Percentiles rank a stretch among this genome's conserved stretches.
phyloP scores from a whole-genome alignment of 2,888 invertebrate genomes.

The Vannuccia rotundouncinata region DNA sequence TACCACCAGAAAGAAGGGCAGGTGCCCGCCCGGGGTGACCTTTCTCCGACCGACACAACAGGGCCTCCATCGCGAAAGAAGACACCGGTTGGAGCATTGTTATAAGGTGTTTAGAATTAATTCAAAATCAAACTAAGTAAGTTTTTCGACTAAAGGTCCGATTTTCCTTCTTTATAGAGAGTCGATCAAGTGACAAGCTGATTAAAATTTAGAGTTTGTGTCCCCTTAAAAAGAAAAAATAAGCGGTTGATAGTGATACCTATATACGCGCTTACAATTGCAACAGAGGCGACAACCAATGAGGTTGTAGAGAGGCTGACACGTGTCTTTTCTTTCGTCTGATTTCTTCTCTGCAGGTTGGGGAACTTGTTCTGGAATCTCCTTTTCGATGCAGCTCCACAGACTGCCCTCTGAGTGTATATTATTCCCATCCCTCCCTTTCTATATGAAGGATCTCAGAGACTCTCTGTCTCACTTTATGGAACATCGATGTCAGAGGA shows the following conservation, averaged over 20 bases:
- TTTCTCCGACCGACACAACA: background rate
- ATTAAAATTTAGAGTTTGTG: constrained; percentile 10
- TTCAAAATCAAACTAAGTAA: too few species aligned
- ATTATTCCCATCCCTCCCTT: background rate
- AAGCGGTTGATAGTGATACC: background rate
- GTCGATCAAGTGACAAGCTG: background rate
- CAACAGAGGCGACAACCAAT: background rate
- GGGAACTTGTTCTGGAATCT: background rate
- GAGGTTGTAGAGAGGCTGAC: constrained; percentile 3
- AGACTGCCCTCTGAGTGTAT: too few species aligned
- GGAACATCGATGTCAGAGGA: background rate
- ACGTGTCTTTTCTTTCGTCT: constrained; percentile 23
- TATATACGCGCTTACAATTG: background rate
- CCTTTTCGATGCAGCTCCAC: background rate
- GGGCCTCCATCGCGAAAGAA: constrained; percentile 10
- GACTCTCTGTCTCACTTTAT: background rate
- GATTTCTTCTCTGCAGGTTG: background rate
- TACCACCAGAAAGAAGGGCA: background rate
- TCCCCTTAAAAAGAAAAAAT: background rate
- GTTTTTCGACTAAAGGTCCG: too few species aligned
- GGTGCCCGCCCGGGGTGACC: background rate
- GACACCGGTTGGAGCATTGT: background rate
- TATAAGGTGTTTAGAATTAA: too few species aligned
- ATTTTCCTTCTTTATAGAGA: too few species aligned
- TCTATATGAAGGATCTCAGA: background rate